Conservation (phyloP, 2,113 vertebrate genomes). For the Platanista minor region DNA sequence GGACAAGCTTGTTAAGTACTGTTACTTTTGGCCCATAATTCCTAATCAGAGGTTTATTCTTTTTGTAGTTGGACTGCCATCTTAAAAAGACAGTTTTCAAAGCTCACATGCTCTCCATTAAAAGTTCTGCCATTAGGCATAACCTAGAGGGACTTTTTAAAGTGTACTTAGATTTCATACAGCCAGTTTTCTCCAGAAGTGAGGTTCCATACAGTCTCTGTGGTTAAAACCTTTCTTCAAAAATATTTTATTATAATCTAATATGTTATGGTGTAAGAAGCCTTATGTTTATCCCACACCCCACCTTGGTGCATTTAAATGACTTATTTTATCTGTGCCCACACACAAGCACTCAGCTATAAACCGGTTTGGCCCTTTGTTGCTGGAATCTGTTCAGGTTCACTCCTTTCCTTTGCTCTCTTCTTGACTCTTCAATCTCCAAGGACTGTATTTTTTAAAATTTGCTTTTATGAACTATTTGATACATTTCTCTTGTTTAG, state of each 20-base stretch:
- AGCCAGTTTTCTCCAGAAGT: not conserved
- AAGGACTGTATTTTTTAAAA: not conserved
- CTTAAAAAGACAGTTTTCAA: not conserved
- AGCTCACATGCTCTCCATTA: not conserved
- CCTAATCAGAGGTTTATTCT: not conserved
- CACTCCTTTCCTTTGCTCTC: not conserved
- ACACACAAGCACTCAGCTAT: not conserved
- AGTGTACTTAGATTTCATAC: not conserved
- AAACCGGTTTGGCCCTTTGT: not conserved
- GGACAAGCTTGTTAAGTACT: conserved; percentile 20
- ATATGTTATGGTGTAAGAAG: not conserved
- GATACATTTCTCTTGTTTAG: not conserved
- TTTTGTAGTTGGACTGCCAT: not conserved
- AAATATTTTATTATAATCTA: not conserved
- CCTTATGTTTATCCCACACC: not conserved
- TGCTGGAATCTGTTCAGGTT: not conserved
- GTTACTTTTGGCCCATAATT: not conserved
- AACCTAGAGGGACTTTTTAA: not conserved
- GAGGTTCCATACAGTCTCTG: not conserved
- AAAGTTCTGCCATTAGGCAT: not conserved
- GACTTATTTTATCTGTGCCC: not conserved
- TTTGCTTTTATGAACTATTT: not conserved
- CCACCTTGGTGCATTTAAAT: not conserved
- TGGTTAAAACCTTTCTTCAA: not conserved
- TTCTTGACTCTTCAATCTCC: not conserved